Evolutionary conservation across 2,113 vertebrate genomes (phyloP).

Genomic region (Syngnathus typhle): DNA sequence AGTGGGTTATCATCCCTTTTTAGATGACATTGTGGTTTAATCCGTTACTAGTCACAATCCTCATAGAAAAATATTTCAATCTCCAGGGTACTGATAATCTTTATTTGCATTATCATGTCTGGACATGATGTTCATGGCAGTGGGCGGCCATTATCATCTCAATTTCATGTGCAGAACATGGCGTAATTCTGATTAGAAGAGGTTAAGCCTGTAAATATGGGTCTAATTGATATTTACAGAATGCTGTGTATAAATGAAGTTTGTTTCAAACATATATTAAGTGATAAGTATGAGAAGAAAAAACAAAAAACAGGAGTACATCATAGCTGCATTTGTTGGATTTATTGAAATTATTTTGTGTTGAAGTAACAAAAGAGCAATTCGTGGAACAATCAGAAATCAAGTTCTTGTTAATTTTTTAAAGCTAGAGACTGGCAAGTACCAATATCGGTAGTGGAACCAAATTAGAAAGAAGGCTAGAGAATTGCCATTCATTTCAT

Average conservation of each 20-base stretch:
- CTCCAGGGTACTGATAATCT: slow-evolving; percentile 49
- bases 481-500: too few relatives aligned
- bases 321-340: too few relatives aligned
- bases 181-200: neutral
- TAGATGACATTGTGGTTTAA: slow-evolving; percentile 70
- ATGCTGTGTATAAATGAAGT: neutral
- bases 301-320: too few relatives aligned
- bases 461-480: too few relatives aligned
- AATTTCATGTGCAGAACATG: slow-evolving; percentile 25
- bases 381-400: too few relatives aligned
- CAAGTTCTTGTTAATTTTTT: too few relatives aligned
- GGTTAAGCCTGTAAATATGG: neutral
- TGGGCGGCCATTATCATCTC: slow-evolving; percentile 31
- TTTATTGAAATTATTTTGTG: too few relatives aligned
- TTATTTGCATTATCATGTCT: slow-evolving; percentile 41
- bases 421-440: too few relatives aligned
- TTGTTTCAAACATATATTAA: neutral
- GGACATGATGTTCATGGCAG: slow-evolving; percentile 18
- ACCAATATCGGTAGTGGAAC: too few relatives aligned
- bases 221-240: neutral
- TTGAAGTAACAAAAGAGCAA: too few relatives aligned
- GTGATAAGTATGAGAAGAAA: too few relatives aligned
- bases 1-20: slow-evolving; percentile 60
- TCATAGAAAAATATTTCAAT: slow-evolving; percentile 54
- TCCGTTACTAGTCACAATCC: slow-evolving; percentile 62